Evolutionary conservation across 2,888 invertebrate species (phyloP).

Genomic region (Enchytraeus crypticus): DNA sequence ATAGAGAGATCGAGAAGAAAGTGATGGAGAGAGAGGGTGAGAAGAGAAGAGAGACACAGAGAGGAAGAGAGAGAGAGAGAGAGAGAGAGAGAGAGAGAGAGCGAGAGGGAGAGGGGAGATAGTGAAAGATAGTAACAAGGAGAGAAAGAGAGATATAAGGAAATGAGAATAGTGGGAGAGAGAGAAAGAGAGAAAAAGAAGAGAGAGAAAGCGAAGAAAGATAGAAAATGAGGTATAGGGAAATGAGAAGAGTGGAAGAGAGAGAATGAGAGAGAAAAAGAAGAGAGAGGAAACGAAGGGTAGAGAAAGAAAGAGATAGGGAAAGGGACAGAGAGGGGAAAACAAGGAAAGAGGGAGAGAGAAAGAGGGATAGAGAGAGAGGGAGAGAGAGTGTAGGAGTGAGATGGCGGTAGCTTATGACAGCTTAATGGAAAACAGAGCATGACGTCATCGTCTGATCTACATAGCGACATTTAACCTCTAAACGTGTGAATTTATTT

Average conservation of each 20-base stretch:
- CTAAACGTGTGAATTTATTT: too few relatives aligned
- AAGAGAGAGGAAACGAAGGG: not conserved
- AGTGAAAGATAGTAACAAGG: not conserved
- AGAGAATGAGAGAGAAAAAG: not conserved
- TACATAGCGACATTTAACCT: not conserved
- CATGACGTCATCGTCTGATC: not conserved
- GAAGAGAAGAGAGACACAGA: not conserved
- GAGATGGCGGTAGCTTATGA: not conserved
- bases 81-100: not conserved
- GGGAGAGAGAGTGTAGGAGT: not conserved
- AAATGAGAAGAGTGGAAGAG: not conserved
- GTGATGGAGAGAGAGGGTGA: too few relatives aligned
- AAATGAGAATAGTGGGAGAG: not conserved
- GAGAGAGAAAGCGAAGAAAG: conserved; percentile 1
- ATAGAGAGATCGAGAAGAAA: not conserved
- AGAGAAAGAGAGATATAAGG: not conserved
- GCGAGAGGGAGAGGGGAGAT: not conserved
- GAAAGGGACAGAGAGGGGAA: not conserved
- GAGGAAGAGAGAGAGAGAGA: not conserved
- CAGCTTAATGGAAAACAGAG: not conserved
- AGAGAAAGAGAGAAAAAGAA: not conserved
- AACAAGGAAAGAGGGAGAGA: not conserved
- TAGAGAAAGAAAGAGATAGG: not conserved
- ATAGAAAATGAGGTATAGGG: not conserved
- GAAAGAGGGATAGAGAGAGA: not conserved